Evolutionary conservation across 2,888 invertebrate species (phyloP).

Genomic region (Caradrina clavipalpis): DNA sequence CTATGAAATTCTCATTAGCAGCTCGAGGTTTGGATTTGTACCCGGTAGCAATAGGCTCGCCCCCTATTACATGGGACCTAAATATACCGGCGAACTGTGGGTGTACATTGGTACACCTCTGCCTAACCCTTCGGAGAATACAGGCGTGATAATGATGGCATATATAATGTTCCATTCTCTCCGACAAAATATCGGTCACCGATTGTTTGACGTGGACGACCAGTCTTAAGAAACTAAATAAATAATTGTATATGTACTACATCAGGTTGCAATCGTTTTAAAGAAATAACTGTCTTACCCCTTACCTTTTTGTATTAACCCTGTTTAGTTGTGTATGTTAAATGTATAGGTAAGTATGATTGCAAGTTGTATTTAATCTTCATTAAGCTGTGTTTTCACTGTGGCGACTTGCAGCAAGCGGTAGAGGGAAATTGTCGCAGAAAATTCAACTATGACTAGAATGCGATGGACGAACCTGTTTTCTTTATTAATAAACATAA

Average conservation of each 20-base stretch:
- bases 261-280: slow-evolving; percentile 18
- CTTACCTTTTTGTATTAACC: not conserved
- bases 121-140: no score
- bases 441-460: not conserved
- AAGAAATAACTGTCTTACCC: slow-evolving; percentile 35
- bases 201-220: no score
- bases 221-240: no score
- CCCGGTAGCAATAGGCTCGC: no score
- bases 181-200: no score
- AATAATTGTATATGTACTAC: slow-evolving; percentile 23
- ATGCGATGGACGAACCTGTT: not conserved
- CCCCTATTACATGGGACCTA: no score
- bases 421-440: not conserved
- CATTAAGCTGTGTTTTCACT: slow-evolving; percentile 62
- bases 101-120: no score
- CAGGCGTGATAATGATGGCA: no score
- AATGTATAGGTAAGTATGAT: slow-evolving; percentile 32
- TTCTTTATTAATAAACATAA: not conserved
- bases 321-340: slow-evolving; percentile 14
- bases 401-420: slow-evolving; percentile 24
- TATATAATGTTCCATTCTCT: no score
- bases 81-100: no score
- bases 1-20: no score
- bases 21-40: no score
- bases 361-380: slow-evolving; percentile 70